Conservation (phyloP, 2,113 vertebrate species). For the Gracilinanus agilis region DNA sequence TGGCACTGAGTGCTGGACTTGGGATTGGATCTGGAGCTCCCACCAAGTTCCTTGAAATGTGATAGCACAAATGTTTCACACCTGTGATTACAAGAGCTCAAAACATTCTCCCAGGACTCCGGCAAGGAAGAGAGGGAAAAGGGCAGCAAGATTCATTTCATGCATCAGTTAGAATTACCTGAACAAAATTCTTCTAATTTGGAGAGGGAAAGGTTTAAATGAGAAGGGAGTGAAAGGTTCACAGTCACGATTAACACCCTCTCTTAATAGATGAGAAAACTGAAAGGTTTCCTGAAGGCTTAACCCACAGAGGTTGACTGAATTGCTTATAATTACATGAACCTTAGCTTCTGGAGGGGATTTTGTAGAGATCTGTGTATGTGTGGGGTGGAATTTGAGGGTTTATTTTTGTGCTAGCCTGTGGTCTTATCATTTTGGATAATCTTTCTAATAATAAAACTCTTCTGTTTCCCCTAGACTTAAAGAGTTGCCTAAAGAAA, state of each 20-base stretch:
- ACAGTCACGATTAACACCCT: neutral
- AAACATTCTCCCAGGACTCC: accelerated
- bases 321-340: neutral
- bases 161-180: neutral
- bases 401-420: neutral
- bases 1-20: conserved; percentile 2
- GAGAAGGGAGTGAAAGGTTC: neutral
- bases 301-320: neutral
- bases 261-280: neutral
- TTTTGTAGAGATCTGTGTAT: neutral
- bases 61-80: conserved; percentile 35
- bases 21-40: neutral
- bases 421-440: neutral
- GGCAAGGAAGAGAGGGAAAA: neutral
- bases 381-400: neutral
- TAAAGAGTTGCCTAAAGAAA: neutral
- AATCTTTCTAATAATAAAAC: neutral
- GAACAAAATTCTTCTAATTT: conserved; percentile 27
- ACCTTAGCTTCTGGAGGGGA: neutral
- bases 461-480: neutral
- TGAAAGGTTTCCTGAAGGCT: neutral
- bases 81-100: neutral
- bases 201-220: conserved; percentile 13
- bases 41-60: neutral
- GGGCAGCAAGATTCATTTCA: neutral